Evolutionary conservation across 2,888 invertebrate species (phyloP), one percentile per base, ranked within the genome.

Genomic region (Enchytraeus crypticus): DNA sequence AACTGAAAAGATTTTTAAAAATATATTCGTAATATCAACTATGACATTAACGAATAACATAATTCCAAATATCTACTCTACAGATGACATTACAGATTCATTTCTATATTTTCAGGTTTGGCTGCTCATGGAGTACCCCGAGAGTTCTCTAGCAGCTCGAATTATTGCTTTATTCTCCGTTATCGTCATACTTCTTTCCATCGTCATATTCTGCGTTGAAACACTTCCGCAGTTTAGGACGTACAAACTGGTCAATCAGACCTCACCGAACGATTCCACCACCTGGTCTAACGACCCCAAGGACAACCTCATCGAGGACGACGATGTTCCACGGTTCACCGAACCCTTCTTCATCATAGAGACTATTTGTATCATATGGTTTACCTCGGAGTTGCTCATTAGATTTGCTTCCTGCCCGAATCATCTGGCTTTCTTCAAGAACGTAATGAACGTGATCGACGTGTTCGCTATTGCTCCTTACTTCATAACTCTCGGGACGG

Each of bases 301-400:
- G n/a, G n/a, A n/a, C n/a, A 69, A 73, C 65, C 66, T 92, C 78
- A 91, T 85, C 88, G 79, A 93, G 83, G 83, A 82, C 72, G 96
- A 96, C 84, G 95, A 96, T 85, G 93, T 95, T 82, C 96, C 96
- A 78, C 93, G 93, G 82, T 92, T 96, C 81, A 95, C 92, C 77
- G 96, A 97, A 83, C 96, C 96, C 74, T 97, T 97, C 87, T 97
- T 97, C 87, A 87, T 96, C 81, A 95, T 96, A 83, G 96, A 97
- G 84, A 96, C 96, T 77, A 88, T 93, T 80, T 97, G 96, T 84
- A 96, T 97, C 82, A 90, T 96, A 82, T 97, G 96, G 96, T 97
- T 97, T 85, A 92, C 95, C 78, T 95, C 79, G 84, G 96, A 97
- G 84, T 71, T 81, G 83, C 88, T 92, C 83, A 92, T 96, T 83